A percentile compares a stretch with the other conserved stretches of the same genome.
Conservation (phyloP, 2,113 vertebrate species). For the Rhynchopsitta pachyrhyncha region DNA sequence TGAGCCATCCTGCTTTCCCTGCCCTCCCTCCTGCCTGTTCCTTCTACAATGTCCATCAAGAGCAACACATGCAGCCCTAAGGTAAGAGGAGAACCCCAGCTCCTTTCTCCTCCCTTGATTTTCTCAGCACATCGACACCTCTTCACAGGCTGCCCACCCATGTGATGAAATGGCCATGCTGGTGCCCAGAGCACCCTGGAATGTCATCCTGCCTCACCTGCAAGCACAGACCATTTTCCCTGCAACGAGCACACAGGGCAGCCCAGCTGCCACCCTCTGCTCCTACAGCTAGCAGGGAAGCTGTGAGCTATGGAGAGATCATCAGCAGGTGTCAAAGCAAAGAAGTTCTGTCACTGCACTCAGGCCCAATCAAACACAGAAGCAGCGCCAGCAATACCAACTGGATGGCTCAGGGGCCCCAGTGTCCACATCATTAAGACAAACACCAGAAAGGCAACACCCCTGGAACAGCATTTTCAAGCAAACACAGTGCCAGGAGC, state of each 20-base stretch:
- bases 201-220: background rate
- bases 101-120: background rate
- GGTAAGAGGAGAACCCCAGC: background rate
- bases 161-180: background rate
- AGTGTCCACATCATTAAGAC: background rate
- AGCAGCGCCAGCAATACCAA: background rate
- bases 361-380: background rate
- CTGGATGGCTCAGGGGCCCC: background rate
- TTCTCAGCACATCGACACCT: background rate
- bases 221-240: background rate
- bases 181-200: background rate
- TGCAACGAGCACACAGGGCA: background rate
- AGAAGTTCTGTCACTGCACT: background rate
- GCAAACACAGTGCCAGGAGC: background rate
- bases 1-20: too few relatives aligned
- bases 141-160: background rate
- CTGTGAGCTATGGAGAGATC: accelerated
- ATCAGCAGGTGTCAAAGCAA: background rate
- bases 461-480: background rate
- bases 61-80: background rate
- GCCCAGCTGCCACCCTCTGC: background rate
- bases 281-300: background rate
- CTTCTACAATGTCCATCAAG: background rate
- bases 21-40: background rate
- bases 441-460: background rate